Percentiles rank a stretch among this genome's conserved stretches.
Evolutionary conservation across 2,113 vertebrate genomes (phyloP).

Genomic region (Triplophysa tibetana): DNA sequence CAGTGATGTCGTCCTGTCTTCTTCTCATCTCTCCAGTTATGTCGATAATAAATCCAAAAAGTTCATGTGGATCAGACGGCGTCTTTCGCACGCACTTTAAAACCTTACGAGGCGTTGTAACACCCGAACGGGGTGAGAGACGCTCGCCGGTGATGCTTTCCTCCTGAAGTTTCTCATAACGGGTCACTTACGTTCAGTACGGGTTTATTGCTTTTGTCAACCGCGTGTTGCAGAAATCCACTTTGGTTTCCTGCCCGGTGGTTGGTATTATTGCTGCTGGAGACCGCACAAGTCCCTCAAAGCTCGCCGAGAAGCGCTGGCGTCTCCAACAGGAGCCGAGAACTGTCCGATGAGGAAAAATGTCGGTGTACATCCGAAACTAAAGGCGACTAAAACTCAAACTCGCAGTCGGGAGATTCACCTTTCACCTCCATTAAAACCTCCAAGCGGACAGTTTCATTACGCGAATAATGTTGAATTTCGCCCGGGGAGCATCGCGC

Average conservation of each 20-base stretch:
- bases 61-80: conserved; percentile 34
- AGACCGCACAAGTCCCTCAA: conserved; percentile 61
- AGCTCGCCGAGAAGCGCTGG: conserved; percentile 43
- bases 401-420: conserved; percentile 53
- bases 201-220: conserved; percentile 73
- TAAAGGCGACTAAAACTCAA: conserved; percentile 58
- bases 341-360: conserved; percentile 59
- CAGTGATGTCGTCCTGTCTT: conserved; percentile 22
- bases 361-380: conserved; percentile 41
- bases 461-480: conserved; percentile 50
- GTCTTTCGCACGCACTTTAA: conserved; percentile 29
- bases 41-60: conserved; percentile 36
- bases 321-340: conserved; percentile 64
- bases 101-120: conserved; percentile 55
- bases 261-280: conserved; percentile 66
- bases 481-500: conserved; percentile 37
- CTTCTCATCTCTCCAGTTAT: conserved; percentile 8
- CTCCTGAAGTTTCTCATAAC: conserved; percentile 75
- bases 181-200: conserved; percentile 62
- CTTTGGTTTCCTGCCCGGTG: conserved; percentile 51
- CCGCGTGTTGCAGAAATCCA: conserved; percentile 71
- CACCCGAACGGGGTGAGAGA: conserved; percentile 48
- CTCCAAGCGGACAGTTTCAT: conserved; percentile 51
- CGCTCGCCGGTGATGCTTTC: conserved; percentile 57
- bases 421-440: conserved; percentile 61